Evolutionary conservation across 2,113 vertebrate genomes (phyloP).

Genomic region (Carassius gibelio): DNA sequence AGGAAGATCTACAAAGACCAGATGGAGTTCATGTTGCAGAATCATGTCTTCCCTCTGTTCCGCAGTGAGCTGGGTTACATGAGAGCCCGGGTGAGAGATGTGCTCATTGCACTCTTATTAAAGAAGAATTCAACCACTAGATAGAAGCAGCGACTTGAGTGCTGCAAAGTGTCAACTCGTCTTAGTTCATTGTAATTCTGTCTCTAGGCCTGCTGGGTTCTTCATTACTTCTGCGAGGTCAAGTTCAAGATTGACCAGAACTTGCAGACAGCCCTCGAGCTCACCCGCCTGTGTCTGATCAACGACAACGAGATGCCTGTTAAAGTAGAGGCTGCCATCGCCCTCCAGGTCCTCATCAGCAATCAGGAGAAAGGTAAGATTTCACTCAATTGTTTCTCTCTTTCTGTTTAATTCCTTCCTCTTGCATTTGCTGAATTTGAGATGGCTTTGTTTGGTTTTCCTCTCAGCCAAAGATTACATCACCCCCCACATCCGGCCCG

Average conservation of each 20-base stretch:
- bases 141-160: background rate
- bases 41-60: slow-evolving; percentile 97
- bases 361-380: slow-evolving; percentile 96
- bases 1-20: slow-evolving; percentile 99
- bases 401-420: background rate
- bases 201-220: slow-evolving; percentile 93
- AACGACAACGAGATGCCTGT: slow-evolving; percentile 99
- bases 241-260: slow-evolving; percentile 99
- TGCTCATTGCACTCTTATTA: background rate
- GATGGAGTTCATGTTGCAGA: slow-evolving; percentile 99
- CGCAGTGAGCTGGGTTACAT: slow-evolving; percentile 95
- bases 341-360: slow-evolving; percentile 96
- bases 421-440: background rate
- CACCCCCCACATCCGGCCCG: slow-evolving; percentile 93
- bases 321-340: slow-evolving; percentile 97
- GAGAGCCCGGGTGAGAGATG: slow-evolving; percentile 90
- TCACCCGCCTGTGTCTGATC: slow-evolving; percentile 92
- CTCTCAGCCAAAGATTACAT: slow-evolving; percentile 95
- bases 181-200: background rate
- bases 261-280: slow-evolving; percentile 92
- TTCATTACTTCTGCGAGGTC: slow-evolving; percentile 99
- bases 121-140: background rate
- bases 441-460: background rate
- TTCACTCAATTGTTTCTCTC: too few species aligned
- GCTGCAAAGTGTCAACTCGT: background rate